Conservation (phyloP, 2,797 vertebrate species). For the Sciurus carolinensis region DNA sequence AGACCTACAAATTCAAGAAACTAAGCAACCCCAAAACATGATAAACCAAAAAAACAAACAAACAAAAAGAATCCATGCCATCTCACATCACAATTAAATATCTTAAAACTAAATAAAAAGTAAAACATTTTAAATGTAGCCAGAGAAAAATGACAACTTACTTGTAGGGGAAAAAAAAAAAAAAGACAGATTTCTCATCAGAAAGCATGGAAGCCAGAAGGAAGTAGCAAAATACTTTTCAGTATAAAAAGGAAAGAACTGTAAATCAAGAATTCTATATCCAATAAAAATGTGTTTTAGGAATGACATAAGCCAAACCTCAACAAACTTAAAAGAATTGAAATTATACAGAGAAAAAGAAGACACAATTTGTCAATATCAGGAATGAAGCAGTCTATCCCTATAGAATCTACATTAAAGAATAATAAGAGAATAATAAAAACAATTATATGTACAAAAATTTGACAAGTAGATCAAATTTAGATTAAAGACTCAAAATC, state of each 20-base stretch:
- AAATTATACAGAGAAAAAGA: not conserved
- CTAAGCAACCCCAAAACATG: not conserved
- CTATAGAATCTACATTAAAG: not conserved
- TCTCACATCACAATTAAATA: not conserved
- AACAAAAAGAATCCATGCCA: not conserved
- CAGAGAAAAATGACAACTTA: not conserved
- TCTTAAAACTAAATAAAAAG: not conserved
- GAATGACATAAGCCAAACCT: conserved; percentile 25
- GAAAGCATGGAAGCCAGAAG: not conserved
- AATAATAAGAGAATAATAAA: not conserved
- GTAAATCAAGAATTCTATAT: not conserved
- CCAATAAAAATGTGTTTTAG: not conserved
- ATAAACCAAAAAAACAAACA: not conserved
- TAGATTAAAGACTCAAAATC: not conserved
- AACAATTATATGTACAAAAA: not conserved
- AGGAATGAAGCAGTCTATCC: not conserved
- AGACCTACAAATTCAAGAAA: not conserved
- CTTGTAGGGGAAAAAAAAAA: not conserved
- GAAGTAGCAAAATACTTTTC: not conserved
- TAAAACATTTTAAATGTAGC: not conserved
- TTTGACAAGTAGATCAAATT: not conserved
- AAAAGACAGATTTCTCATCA: not conserved
- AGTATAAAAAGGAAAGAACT: not conserved
- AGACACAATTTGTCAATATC: not conserved
- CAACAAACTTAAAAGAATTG: conserved; percentile 10